Evolutionary conservation across 2,888 invertebrate genomes (phyloP), one percentile per base, ranked within the genome.

Genomic region (Agrochola macilenta): DNA sequence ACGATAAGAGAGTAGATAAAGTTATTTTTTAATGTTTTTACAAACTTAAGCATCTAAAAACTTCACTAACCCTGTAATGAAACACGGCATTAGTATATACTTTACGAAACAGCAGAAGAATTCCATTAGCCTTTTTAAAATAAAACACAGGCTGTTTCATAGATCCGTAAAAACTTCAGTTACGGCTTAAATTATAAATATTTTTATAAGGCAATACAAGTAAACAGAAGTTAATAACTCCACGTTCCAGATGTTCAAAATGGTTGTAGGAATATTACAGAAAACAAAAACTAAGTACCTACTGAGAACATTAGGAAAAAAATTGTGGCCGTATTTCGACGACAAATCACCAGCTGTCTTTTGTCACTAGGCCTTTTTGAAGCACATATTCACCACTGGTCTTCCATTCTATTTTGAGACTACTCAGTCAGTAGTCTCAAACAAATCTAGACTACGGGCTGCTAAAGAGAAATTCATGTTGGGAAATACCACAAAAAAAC

Each of bases 201-300:
- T 70, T 84, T 82, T 81, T 81, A 70, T 7, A 75, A 66, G 58
- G 76, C 60, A 68, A 69, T 84, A 61, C 26, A 84, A 81, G 35
- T 30, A 43, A 43, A 74, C 69, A 75, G 79, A 76, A 74, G 49
- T 64, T 69, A 71, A 65, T 65, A 84, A 76, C 52, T 66, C n/a
- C 11, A 71, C 23, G 72, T 43, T 68, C 57, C 81, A 84, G 85
- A 74, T 83, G 85, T 76, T 70, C 7, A 39, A 43, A 76, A 83
- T 57, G 61, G 54, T 79, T 66, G 69, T 71, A 79, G 70, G 26
- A 69, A 74, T 79, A 69, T 69, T 39, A 71, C 80, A 9, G 20
- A 68, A 60, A 71, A 69, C 35, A 64, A 82, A 64, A 63, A 63
- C 5, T 49, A 26, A 35, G 14, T n/a, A 17, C 8, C 5, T n/a